Conservation (phyloP, 2,113 vertebrate genomes). For the Anthoscopus minutus region DNA sequence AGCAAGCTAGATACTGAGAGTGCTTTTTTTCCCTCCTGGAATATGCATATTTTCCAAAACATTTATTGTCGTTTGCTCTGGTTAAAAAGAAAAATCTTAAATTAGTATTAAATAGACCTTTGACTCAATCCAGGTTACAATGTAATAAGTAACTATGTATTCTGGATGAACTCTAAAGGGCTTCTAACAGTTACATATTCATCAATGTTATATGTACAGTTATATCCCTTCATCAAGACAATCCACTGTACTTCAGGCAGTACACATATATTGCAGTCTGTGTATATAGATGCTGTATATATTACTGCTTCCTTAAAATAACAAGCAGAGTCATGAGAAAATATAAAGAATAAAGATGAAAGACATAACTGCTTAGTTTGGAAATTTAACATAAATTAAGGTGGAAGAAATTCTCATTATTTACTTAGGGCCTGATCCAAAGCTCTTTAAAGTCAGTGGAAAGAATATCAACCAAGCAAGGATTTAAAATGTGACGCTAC, state of each 20-base stretch:
- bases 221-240: not conserved
- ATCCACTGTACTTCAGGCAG: conserved; percentile 8
- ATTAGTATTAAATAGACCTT: conserved; percentile 18
- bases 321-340: conserved; percentile 54
- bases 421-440: conserved; percentile 32
- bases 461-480: not conserved
- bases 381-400: conserved; percentile 52
- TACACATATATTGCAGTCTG: conserved; percentile 19
- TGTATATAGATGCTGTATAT: conserved; percentile 53
- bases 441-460: conserved; percentile 1
- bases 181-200: conserved; percentile 5
- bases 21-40: not conserved
- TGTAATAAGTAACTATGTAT: not conserved
- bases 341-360: conserved; percentile 51
- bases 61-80: not conserved
- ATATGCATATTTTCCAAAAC: not conserved
- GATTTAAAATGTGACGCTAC: not conserved
- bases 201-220: no score
- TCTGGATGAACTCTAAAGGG: conserved; percentile 49
- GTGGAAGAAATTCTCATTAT: conserved; percentile 38
- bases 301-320: conserved; percentile 62
- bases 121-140: conserved; percentile 28
- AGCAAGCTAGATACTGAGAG: not conserved
- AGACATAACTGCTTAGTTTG: conserved; percentile 26
- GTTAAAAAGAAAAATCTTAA: not conserved